These are phyloP conservation scores for Pandemis heparana DNA, from an alignment of 2,888 invertebrate species.

Conservation along the genomic window DNA sequence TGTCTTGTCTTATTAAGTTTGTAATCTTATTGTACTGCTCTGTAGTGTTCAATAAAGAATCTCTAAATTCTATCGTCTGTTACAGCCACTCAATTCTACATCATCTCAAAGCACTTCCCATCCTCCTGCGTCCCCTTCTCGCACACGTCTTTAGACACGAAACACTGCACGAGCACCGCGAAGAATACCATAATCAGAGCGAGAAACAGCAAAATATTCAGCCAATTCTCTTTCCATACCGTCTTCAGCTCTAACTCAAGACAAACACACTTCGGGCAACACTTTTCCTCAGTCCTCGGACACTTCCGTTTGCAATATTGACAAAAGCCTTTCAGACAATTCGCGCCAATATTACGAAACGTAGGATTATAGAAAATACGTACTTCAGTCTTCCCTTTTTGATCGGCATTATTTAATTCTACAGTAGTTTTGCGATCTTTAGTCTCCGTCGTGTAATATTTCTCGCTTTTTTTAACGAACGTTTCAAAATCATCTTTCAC, in stretches of 20 bases:
- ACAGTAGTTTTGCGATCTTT: slow-evolving; percentile 68
- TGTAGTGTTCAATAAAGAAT: too few relatives aligned
- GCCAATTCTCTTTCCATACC: slow-evolving; percentile 76
- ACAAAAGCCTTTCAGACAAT: slow-evolving; percentile 65
- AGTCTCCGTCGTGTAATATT: slow-evolving; percentile 72
- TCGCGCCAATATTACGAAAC: slow-evolving; percentile 63
- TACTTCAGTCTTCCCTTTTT: slow-evolving; percentile 72
- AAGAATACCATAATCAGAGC: slow-evolving; percentile 69
- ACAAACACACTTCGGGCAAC: slow-evolving; percentile 72
- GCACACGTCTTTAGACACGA: slow-evolving; percentile 63
- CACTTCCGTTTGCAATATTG: slow-evolving; percentile 69
- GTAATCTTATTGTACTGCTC: too few relatives aligned
- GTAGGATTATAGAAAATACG: slow-evolving; percentile 81
- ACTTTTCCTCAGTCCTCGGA: slow-evolving; percentile 70
- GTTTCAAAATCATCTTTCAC: slow-evolving; percentile 72
- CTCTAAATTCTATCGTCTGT: neutral
- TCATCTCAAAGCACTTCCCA: slow-evolving; percentile 66
- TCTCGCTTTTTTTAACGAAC: slow-evolving; percentile 80
- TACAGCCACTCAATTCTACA: slow-evolving; percentile 5
- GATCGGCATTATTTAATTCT: slow-evolving; percentile 59
- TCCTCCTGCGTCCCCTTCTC: slow-evolving; percentile 54
- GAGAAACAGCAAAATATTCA: slow-evolving; percentile 72
- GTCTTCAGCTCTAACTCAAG: slow-evolving; percentile 67
- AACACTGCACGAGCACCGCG: slow-evolving; percentile 69
- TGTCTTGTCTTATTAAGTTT: too few relatives aligned